Base-by-base conservation (phyloP, 2,113 vertebrate species). In the Heptranchias perlo region DNA sequence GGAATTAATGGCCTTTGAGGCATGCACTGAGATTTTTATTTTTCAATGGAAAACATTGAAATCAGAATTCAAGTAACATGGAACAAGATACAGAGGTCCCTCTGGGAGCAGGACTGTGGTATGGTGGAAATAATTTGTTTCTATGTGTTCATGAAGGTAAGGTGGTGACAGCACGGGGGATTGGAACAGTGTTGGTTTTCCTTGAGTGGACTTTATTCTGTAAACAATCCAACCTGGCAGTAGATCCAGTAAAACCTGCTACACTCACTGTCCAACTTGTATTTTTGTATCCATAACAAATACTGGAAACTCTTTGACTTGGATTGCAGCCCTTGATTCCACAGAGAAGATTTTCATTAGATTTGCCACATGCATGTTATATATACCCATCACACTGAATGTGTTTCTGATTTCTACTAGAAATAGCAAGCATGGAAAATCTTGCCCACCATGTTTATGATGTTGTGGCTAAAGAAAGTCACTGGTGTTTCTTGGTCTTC, bases 321-420 rank as follows among this genome's bases (percentile, higher is more conserved):
- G 58, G 35, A 93, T 62, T 93, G 58, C 89, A 93, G 58, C 89
- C 58, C 25, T n/a, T n/a, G 58, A 93, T 93, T 93, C 58, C 89
- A 93, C 58, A 28, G 58, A 64, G 64, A 93, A 62, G 35, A 93
- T 62, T 93, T 64, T 8, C 6, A 64, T 64, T 64, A 64, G 58
- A 93, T 93, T 93, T 62, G 58, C 58, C 35, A 39, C 58, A 23
- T 13, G 31, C 35, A 58, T n/a, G 28, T 18, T 61, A 54, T 91
- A 5, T 91, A 58, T 92, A 8, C 89, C 89, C 58, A 39, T n/a
- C n/a, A 18, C 18, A 21, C 89, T 64, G 35, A 93, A 93, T 93
- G 89, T 93, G 58, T 62, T 62, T 93, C 89, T 39, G 35, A 93
- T 93, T n/a, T 54, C 62, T 18, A 16, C 52, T 92, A 35, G 58